Evolutionary conservation across 1,140 invertebrate genomes (phyloP).

Genomic region (Dendroctonus ponderosae): DNA sequence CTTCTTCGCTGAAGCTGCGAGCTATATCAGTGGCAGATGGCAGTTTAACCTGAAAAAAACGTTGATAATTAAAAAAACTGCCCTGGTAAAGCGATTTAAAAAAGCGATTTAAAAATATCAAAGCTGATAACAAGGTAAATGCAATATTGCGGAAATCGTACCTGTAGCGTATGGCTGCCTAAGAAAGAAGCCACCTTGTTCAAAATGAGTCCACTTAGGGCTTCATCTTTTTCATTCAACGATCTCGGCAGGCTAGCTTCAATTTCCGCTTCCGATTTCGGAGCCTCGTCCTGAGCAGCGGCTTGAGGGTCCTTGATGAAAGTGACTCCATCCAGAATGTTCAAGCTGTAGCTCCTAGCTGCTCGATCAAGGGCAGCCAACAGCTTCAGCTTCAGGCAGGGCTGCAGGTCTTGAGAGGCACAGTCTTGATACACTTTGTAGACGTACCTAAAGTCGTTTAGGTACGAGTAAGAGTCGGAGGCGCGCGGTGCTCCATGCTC

Average conservation of each 20-base stretch:
- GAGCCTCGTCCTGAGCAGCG: constrained; percentile 41
- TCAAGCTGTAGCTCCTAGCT: constrained; percentile 60
- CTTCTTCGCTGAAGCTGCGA: constrained; percentile 55
- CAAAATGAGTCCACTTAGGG: constrained; percentile 70
- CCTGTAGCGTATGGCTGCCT: constrained; percentile 72
- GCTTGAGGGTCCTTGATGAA: constrained; percentile 63
- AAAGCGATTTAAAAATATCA: neutral
- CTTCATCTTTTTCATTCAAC: constrained; percentile 67
- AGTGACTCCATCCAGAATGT: constrained; percentile 68
- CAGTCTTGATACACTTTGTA: constrained; percentile 74
- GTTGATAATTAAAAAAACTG: neutral
- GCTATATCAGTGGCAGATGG: constrained; percentile 63
- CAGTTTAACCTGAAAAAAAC: constrained; percentile 59
- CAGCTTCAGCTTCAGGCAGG: constrained; percentile 75
- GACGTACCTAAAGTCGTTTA: constrained; percentile 57
- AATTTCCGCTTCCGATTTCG: constrained; percentile 59
- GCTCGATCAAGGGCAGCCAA: constrained; percentile 69
- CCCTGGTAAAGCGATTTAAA: too few species aligned
- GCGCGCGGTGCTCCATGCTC: constrained; percentile 49
- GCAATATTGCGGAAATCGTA: constrained; percentile 44
- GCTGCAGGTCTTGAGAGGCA: constrained; percentile 64
- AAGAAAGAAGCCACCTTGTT: constrained; percentile 72
- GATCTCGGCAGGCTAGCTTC: constrained; percentile 68
- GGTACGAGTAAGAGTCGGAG: constrained; percentile 49
- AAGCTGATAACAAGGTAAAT: neutral